A percentile compares a stretch with the other conserved stretches of the same genome.
Conservation (phyloP, 2,888 invertebrate species). For the Palloptera scutellata region DNA sequence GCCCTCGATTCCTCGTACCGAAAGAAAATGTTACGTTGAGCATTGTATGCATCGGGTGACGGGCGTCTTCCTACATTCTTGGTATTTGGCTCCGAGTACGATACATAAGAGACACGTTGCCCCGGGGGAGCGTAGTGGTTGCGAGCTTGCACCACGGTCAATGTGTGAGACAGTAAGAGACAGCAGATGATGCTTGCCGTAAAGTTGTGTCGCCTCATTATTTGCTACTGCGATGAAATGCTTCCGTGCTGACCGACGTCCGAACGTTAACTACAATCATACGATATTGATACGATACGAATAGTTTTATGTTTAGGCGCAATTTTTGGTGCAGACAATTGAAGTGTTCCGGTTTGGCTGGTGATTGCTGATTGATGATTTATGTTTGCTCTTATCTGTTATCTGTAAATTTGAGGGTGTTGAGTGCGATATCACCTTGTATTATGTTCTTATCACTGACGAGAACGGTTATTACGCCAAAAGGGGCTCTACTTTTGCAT, state of each 20-base stretch:
- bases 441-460: too few relatives aligned
- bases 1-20: constrained; percentile 64
- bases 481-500: too few relatives aligned
- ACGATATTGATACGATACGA: not conserved
- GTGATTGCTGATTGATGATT: too few relatives aligned
- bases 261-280: constrained; percentile 13
- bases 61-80: constrained; percentile 35
- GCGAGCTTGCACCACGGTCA: not conserved
- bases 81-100: too few relatives aligned
- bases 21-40: constrained; percentile 64
- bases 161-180: not conserved
- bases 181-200: not conserved
- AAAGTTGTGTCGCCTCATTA: not conserved
- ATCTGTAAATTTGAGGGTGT: too few relatives aligned
- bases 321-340: not conserved
- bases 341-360: too few relatives aligned
- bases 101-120: not conserved
- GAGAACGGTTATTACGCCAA: too few relatives aligned
- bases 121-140: not conserved
- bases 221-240: not conserved
- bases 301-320: constrained; percentile 1
- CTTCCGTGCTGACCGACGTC: not conserved
- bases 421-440: too few relatives aligned
- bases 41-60: constrained; percentile 53
- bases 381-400: too few relatives aligned